Conservation (phyloP, 1,140 invertebrate species). For the Drosophila saltans region DNA sequence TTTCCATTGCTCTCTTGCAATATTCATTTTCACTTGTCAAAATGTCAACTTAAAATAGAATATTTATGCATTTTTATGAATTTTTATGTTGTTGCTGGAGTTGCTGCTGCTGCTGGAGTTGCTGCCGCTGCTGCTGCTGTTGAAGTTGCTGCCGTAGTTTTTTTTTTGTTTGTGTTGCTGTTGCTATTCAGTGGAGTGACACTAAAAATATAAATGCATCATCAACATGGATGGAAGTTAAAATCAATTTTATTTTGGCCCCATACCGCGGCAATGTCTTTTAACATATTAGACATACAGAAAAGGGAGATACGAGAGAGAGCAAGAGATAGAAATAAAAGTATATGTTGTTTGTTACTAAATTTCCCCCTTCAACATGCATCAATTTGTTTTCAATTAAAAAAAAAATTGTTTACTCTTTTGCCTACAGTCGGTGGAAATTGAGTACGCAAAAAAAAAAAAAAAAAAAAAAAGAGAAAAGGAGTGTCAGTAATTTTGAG, state of each 20-base stretch:
- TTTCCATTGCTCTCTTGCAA: slow-evolving; percentile 50
- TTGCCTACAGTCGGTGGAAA: background rate
- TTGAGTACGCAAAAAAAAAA: slow-evolving; percentile 20
- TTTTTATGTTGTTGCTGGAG: slow-evolving; percentile 48
- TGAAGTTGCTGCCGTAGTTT: slow-evolving; percentile 22
- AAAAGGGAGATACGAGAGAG: background rate
- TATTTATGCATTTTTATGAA: slow-evolving; percentile 75
- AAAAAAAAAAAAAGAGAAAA: background rate
- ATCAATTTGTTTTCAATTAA: slow-evolving; percentile 55
- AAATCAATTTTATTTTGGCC: slow-evolving; percentile 65
- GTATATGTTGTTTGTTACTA: too few relatives aligned
- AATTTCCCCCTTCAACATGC: slow-evolving; percentile 37
- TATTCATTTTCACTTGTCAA: slow-evolving; percentile 79
- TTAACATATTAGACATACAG: background rate
- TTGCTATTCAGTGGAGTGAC: slow-evolving; percentile 5
- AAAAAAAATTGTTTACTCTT: background rate
- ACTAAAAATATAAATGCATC: slow-evolving; percentile 61
- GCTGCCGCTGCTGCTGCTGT: background rate
- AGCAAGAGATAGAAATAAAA: background rate
- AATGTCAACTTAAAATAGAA: slow-evolving; percentile 73
- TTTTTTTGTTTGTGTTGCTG: background rate
- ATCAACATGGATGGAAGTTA: slow-evolving; percentile 42
- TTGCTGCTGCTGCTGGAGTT: slow-evolving; percentile 13
- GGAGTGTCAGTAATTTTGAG: slow-evolving; percentile 15
- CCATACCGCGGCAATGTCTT: slow-evolving; percentile 58